These are phyloP conservation scores for Drosophila azteca DNA, from an alignment of 1,140 invertebrate species.

Conservation along the genomic window DNA sequence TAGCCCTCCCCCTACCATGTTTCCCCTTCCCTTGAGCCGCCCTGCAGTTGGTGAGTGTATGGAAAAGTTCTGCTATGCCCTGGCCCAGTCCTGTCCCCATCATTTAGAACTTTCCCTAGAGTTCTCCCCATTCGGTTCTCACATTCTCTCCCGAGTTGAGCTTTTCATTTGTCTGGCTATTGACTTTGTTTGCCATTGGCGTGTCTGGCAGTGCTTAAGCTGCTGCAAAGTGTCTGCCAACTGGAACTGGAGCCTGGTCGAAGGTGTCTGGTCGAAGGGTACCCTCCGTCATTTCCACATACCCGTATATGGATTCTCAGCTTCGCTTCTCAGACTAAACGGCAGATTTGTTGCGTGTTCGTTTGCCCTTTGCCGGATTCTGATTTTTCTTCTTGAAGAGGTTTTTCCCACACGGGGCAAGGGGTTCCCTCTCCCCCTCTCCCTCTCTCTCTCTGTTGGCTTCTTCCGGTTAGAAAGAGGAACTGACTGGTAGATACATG, in stretches of 20 bases:
- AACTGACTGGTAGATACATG: slow-evolving; percentile 12
- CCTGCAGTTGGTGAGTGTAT: neutral
- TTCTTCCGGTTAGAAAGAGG: slow-evolving; percentile 57
- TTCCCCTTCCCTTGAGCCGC: too few species aligned
- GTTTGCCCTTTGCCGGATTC: slow-evolving; percentile 25
- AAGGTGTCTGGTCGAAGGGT: slow-evolving; percentile 49
- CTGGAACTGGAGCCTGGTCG: slow-evolving; percentile 16
- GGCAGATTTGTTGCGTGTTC: slow-evolving; percentile 75
- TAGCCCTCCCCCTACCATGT: too few species aligned
- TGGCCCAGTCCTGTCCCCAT: neutral
- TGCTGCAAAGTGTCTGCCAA: slow-evolving; percentile 46
- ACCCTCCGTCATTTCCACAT: slow-evolving; percentile 3
- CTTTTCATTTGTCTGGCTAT: slow-evolving; percentile 79
- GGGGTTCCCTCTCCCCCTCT: neutral
- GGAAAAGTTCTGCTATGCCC: neutral
- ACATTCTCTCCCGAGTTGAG: slow-evolving; percentile 36
- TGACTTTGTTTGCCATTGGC: slow-evolving; percentile 77
- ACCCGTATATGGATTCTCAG: slow-evolving; percentile 6
- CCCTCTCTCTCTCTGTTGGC: neutral
- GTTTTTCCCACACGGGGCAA: slow-evolving; percentile 55
- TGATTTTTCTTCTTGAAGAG: slow-evolving; percentile 42
- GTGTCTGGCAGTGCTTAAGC: slow-evolving; percentile 73
- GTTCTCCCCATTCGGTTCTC: slow-evolving; percentile 9
- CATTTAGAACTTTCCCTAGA: slow-evolving; percentile 27
- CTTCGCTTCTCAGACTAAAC: slow-evolving; percentile 41